Conservation (phyloP, 2,113 vertebrate species). For the Elaphurus davidianus region DNA sequence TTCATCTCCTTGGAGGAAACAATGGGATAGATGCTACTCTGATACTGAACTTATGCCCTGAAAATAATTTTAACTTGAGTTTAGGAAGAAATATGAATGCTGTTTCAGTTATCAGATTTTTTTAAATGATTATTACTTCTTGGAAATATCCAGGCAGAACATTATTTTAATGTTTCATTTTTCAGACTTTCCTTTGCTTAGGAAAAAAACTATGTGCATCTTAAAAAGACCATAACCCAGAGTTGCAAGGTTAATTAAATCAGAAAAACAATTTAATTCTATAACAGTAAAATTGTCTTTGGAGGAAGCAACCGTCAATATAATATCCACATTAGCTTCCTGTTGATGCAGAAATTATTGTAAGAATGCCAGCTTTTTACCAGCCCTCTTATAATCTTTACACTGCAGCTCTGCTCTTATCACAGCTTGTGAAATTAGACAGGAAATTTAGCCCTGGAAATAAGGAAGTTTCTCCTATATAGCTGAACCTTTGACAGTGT, state of each 20-base stretch:
- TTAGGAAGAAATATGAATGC: conserved; percentile 24
- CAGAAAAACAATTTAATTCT: conserved; percentile 81
- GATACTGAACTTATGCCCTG: conserved; percentile 13
- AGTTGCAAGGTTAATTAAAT: conserved; percentile 78
- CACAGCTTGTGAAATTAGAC: conserved; percentile 79
- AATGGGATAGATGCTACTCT: not conserved
- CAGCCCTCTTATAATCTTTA: conserved; percentile 81
- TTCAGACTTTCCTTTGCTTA: conserved; percentile 43
- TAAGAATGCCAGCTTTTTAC: conserved; percentile 79
- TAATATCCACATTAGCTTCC: conserved; percentile 86
- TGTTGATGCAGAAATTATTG: conserved; percentile 85
- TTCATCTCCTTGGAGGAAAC: conserved; percentile 49
- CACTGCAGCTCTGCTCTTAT: conserved; percentile 83
- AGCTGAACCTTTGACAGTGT: conserved; percentile 74
- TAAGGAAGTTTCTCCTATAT: conserved; percentile 83
- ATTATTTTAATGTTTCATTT: conserved; percentile 54
- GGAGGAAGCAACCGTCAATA: conserved; percentile 85
- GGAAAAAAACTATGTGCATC: conserved; percentile 73
- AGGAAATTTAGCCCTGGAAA: conserved; percentile 82
- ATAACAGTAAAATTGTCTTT: conserved; percentile 80
- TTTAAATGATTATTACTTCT: not conserved
- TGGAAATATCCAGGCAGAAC: not conserved
- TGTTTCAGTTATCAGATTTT: not conserved
- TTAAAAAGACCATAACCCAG: conserved; percentile 75
- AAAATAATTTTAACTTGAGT: conserved; percentile 46